These are phyloP conservation scores for Pygocentrus nattereri DNA, from an alignment of 2,797 vertebrate species.

Conservation along the genomic window DNA sequence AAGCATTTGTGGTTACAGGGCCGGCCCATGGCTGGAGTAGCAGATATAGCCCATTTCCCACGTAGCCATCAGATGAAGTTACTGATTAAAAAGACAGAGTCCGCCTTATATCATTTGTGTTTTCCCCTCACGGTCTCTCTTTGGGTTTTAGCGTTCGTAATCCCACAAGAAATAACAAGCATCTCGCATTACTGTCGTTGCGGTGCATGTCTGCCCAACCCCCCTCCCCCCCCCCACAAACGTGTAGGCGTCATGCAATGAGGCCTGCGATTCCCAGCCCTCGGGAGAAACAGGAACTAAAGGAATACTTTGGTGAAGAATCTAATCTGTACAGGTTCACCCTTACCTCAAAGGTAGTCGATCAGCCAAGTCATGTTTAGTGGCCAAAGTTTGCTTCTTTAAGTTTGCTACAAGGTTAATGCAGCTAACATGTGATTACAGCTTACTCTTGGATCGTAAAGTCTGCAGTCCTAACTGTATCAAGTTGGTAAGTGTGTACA, in stretches of 20 bases:
- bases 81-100: slow-evolving; percentile 74
- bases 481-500: too few relatives aligned
- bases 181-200: slow-evolving; percentile 52
- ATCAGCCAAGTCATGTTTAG: background rate
- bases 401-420: too few relatives aligned
- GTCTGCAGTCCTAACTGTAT: too few relatives aligned
- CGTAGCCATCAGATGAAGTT: slow-evolving; percentile 71
- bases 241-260: slow-evolving; percentile 18
- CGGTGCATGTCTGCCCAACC: slow-evolving; percentile 36
- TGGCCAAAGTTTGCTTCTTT: too few relatives aligned
- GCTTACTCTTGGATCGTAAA: too few relatives aligned
- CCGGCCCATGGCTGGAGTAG: slow-evolving; percentile 56
- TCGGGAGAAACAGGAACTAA: slow-evolving; percentile 49
- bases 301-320: background rate
- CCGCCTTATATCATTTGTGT: slow-evolving; percentile 66
- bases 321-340: too few relatives aligned
- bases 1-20: slow-evolving; percentile 59
- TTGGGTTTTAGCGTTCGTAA: slow-evolving; percentile 57
- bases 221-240: background rate
- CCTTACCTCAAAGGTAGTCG: too few relatives aligned
- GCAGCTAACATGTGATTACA: background rate
- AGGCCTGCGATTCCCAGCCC: slow-evolving; percentile 37
- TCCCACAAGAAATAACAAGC: slow-evolving; percentile 63
- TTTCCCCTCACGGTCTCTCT: slow-evolving; percentile 61
- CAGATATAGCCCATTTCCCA: slow-evolving; percentile 65